Conservation (phyloP, 2,797 vertebrate genomes). For the Pipistrellus nathusii region DNA sequence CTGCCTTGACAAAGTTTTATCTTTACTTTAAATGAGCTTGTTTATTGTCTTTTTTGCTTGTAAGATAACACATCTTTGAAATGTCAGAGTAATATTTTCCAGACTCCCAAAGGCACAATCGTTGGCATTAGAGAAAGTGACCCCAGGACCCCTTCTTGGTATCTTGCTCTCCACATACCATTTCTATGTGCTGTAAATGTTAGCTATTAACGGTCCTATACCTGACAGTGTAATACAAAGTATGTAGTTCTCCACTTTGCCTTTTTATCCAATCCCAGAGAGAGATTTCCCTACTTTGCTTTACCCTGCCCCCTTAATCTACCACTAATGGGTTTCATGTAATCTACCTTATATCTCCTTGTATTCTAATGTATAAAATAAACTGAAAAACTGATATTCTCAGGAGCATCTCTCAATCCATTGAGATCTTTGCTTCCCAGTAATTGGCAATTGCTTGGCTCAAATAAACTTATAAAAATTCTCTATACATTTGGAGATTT, state of each 20-base stretch:
- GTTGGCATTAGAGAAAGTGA: background rate
- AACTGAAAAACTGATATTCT: background rate
- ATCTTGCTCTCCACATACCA: too few species aligned
- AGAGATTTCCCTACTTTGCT: background rate
- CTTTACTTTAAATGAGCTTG: background rate
- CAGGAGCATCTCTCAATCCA: background rate
- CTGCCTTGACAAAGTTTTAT: background rate
- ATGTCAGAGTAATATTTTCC: background rate
- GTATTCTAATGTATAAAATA: background rate
- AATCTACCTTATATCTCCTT: background rate
- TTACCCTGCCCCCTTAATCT: background rate
- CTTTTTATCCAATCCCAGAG: background rate
- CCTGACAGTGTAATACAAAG: background rate
- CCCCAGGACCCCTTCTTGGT: background rate
- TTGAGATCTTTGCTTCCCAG: background rate
- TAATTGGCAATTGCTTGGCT: background rate
- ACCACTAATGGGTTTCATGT: background rate
- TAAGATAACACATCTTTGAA: background rate
- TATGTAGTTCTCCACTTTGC: background rate
- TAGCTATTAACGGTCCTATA: background rate
- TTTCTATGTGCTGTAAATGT: background rate
- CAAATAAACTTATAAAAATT: background rate
- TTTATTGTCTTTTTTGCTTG: background rate
- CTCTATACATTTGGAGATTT: background rate
- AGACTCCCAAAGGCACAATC: background rate